phyloP scores from a whole-genome alignment of 2,888 invertebrate genomes.

The Metacarcinus magister region DNA sequence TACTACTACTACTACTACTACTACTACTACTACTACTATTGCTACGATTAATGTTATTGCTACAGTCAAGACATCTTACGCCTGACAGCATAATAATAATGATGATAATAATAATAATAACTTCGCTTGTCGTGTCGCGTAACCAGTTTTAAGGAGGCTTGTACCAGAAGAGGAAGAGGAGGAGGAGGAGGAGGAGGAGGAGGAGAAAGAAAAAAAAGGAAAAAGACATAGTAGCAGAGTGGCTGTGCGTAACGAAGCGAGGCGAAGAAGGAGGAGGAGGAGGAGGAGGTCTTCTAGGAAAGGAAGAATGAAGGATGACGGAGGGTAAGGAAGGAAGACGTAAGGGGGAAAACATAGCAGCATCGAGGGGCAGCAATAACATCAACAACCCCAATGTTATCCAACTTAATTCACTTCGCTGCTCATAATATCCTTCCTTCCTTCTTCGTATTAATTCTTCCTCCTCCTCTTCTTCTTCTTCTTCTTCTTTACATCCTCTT shows the following conservation, averaged over 20 bases:
- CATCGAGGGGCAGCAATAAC: not conserved
- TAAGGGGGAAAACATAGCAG: not conserved
- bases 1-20: conserved; percentile 26
- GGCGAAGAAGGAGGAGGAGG: not conserved
- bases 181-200: not conserved
- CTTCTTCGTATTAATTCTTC: not conserved
- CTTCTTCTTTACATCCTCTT: not conserved
- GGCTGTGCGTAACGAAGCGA: too few species aligned
- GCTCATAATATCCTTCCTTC: not conserved
- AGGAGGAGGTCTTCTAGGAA: not conserved
- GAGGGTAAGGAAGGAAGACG: not conserved
- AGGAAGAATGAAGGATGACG: not conserved
- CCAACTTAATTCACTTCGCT: not conserved
- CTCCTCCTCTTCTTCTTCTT: not conserved
- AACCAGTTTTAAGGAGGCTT: too few species aligned
- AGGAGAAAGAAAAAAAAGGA: too few species aligned
- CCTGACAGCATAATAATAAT: too few species aligned
- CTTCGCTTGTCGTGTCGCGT: too few species aligned
- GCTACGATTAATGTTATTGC: not conserved
- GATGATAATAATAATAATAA: too few species aligned
- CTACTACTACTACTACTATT: not conserved
- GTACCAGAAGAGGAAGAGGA: not conserved
- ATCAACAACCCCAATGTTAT: not conserved
- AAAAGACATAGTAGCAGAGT: too few species aligned
- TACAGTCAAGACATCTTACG: too few species aligned